phyloP scores from a whole-genome alignment of 2,113 vertebrate genomes.

The Indicator indicator region DNA sequence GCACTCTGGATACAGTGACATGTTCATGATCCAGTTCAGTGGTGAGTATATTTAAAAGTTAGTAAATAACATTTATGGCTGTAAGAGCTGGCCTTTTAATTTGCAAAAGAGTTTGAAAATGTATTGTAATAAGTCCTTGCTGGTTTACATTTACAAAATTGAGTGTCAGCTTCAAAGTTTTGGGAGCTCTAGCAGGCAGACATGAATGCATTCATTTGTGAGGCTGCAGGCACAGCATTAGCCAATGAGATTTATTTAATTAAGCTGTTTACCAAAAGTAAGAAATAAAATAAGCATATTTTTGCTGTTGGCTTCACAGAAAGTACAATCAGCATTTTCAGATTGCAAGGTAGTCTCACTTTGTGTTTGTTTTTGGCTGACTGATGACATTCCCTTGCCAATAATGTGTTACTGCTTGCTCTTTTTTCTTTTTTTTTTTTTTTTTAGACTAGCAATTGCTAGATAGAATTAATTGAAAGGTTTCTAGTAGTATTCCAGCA shows the following conservation, averaged over 20 bases:
- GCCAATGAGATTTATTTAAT: not conserved
- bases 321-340: constrained; percentile 30
- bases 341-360: constrained; percentile 1
- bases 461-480: not conserved
- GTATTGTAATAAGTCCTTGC: not conserved
- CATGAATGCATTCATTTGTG: not conserved
- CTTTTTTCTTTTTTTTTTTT: not conserved
- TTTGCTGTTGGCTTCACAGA: constrained; percentile 28
- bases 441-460: not conserved
- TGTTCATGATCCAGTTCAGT: not conserved
- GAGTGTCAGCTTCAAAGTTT: constrained; percentile 16
- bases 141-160: constrained; percentile 33
- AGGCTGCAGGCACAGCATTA: not conserved
- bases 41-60: not conserved
- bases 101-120: constrained; percentile 6
- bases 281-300: constrained; percentile 18
- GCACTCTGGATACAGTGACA: not conserved
- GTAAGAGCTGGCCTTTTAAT: not conserved
- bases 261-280: constrained; percentile 32
- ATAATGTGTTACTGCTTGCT: not conserved
- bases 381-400: not conserved
- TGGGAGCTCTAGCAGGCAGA: not conserved
- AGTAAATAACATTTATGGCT: not conserved
- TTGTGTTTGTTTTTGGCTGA: not conserved
- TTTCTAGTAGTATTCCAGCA: constrained; percentile 1